These are phyloP conservation scores for Ophion ventricosus DNA, from an alignment of 2,888 invertebrate species.

Conservation along the genomic window DNA sequence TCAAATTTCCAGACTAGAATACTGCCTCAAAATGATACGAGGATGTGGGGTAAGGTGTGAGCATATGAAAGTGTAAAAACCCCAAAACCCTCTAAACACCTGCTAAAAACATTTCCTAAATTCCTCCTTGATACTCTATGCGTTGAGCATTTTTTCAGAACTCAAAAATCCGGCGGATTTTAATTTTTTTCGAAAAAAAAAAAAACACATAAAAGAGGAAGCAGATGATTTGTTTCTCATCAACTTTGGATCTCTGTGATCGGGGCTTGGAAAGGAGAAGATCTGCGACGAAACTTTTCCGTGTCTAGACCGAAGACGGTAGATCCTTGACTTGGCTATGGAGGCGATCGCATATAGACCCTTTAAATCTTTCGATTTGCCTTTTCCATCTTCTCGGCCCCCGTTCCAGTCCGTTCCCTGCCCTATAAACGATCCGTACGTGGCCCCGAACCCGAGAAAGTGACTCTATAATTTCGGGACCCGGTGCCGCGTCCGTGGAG, in stretches of 20 bases:
- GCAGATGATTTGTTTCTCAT: not conserved
- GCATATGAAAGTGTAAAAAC: not conserved
- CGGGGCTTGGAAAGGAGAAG: not conserved
- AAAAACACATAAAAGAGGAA: no score
- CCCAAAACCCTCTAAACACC: not conserved
- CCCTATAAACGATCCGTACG: constrained; percentile 10
- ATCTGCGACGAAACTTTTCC: not conserved
- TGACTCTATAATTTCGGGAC: constrained; percentile 55
- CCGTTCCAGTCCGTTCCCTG: not conserved
- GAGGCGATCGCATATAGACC: not conserved
- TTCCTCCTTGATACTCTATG: not conserved
- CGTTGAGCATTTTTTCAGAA: not conserved
- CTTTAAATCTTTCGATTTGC: constrained; percentile 15
- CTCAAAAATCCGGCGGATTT: not conserved
- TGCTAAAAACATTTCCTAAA: not conserved
- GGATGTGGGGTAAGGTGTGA: no score
- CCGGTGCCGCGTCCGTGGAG: not conserved
- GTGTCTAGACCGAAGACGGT: not conserved
- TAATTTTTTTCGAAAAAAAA: not conserved
- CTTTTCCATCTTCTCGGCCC: constrained; percentile 22
- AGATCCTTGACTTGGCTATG: not conserved
- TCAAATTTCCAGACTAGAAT: no score
- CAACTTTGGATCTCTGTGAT: not conserved
- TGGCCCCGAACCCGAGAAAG: constrained; percentile 35
- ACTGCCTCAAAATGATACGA: no score